Evolutionary conservation across 2,888 invertebrate genomes (phyloP), one percentile per base, ranked within the genome.

Genomic region (Eupithecia subfuscata): DNA sequence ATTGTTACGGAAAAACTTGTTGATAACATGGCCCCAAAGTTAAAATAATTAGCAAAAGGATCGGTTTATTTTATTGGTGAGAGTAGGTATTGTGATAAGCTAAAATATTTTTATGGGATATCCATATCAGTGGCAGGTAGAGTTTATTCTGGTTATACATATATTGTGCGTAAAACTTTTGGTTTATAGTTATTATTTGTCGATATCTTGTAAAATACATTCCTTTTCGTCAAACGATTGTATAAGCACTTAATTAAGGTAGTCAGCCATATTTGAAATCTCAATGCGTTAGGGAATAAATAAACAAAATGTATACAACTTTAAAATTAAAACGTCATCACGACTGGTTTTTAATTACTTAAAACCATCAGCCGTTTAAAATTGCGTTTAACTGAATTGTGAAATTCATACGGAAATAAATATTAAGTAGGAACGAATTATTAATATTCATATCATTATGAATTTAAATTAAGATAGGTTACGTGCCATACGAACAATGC

Each of bases 401-500:
- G n/a, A 22, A 52, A 52, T 56, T 22, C 12, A 22, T 22, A n/a
- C 52, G n/a, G 11, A 22, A 22, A 60, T 60, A 60, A 60, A 25
- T 60, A 25, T 22, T 60, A 25, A 11, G 22, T 56, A 34, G 14
- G 34, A 34, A 34, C 2, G 7, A 4, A 30, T 3, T 37, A n/a
- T 52, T 52, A 52, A 11, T 56, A n/a, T 48, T 48, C 7, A 48
- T 48, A 48, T 48, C 1, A 48, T 11, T 65, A 65, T 8, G 34
- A n/a, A n/a, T 64, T 65, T 18, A 11, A 67, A 67, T 40, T 67
- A 67, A 40, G 40, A 22, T 43, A 63, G 48, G 12, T 69, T n/a
- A 69, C 71, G 78, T 78, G 75, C 78, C 78, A 77, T 77, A 75
- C 48, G 73, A 73, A 75, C 72, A 73, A 75, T 65, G 73, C 56